Conservation (phyloP, 1,140 invertebrate species). For the Drosophila lacteicornis region DNA sequence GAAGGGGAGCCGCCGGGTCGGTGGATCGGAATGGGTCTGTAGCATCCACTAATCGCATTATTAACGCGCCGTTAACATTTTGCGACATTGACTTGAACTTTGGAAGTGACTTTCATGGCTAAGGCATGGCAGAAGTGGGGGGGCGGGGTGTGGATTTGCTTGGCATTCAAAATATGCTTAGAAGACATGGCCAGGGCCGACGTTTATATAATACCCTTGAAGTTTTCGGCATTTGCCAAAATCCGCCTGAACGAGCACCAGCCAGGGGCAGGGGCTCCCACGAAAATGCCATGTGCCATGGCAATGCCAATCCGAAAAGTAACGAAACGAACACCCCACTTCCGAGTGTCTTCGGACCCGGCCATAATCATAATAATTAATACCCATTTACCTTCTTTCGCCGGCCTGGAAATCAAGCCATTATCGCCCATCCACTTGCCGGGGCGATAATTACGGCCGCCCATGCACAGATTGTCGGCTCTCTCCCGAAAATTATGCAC, state of each 20-base stretch:
- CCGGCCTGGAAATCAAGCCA: conserved; percentile 62
- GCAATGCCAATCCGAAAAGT: conserved; percentile 20
- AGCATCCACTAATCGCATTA: conserved; percentile 76
- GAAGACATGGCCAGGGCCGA: conserved; percentile 59
- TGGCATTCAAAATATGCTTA: conserved; percentile 68
- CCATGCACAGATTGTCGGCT: conserved; percentile 53
- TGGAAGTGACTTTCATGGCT: conserved; percentile 61
- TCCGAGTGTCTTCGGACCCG: conserved; percentile 31
- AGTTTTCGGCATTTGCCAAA: conserved; percentile 71
- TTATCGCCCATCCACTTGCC: conserved; percentile 64
- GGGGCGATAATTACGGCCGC: conserved; percentile 61
- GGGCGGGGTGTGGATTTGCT: conserved; percentile 25
- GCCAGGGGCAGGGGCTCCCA: neutral
- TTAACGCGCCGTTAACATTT: conserved; percentile 79
- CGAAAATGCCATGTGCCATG: conserved; percentile 34
- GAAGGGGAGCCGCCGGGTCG: conserved; percentile 13
- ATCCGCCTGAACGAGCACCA: conserved; percentile 50
- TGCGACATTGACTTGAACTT: conserved; percentile 78
- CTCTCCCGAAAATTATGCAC: conserved; percentile 52
- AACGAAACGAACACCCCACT: conserved; percentile 16
- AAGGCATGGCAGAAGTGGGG: conserved; percentile 4
- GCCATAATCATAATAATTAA: conserved; percentile 72
- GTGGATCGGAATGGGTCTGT: conserved; percentile 36
- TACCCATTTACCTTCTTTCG: conserved; percentile 57
- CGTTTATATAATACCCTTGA: conserved; percentile 72